Percentiles rank a stretch among this genome's conserved stretches.
Evolutionary conservation across 1,140 invertebrate genomes (phyloP).

Genomic region (Rhagoletis zephyria): DNA sequence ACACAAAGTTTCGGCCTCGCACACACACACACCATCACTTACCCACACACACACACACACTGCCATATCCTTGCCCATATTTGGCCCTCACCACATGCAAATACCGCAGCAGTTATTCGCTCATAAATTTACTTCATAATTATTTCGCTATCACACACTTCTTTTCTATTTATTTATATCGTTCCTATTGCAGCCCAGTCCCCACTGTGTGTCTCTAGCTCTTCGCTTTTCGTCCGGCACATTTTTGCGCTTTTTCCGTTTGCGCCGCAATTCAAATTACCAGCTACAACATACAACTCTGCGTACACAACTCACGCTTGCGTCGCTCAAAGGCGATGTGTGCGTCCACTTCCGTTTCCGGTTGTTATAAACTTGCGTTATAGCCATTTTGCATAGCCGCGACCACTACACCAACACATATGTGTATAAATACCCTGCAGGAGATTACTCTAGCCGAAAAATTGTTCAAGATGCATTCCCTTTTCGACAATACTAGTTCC

Average conservation of each 20-base stretch:
- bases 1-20: too few species aligned
- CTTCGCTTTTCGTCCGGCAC: not conserved
- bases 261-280: slow-evolving; percentile 5
- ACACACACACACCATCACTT: too few species aligned
- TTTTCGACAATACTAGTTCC: not conserved
- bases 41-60: not conserved
- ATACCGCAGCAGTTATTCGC: not conserved
- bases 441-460: too few species aligned
- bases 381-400: slow-evolving; percentile 11
- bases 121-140: slow-evolving; percentile 37
- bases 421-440: too few species aligned
- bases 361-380: slow-evolving; percentile 44
- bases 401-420: not conserved
- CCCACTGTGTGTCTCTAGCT: too few species aligned
- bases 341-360: slow-evolving; percentile 50
- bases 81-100: not conserved
- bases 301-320: slow-evolving; percentile 24
- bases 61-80: not conserved
- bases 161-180: not conserved
- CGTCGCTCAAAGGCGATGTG: slow-evolving; percentile 14
- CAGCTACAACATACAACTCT: not conserved
- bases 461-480: too few species aligned
- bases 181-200: not conserved
- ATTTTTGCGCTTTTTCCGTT: not conserved
- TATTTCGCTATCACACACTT: slow-evolving; percentile 31